phyloP scores from a whole-genome alignment of 2,888 invertebrate species.

The Agonopterix subpropinquella region DNA sequence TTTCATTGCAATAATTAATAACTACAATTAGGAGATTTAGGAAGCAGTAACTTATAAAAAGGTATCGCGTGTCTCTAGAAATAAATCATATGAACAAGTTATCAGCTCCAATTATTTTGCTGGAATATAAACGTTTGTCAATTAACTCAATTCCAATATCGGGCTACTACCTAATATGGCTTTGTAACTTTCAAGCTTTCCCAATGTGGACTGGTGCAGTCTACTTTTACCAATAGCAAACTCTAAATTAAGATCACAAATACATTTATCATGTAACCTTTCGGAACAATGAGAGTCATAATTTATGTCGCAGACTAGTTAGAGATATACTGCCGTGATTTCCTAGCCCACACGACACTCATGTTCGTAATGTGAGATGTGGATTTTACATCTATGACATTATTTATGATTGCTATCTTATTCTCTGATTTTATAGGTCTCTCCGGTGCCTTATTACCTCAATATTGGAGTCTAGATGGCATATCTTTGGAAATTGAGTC shows the following conservation, averaged over 20 bases:
- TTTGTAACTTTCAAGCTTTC: slow-evolving; percentile 31
- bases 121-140: slow-evolving; percentile 26
- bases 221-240: slow-evolving; percentile 36
- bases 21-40: too few relatives aligned
- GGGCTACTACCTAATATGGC: slow-evolving; percentile 25
- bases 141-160: slow-evolving; percentile 31
- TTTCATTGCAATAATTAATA: too few relatives aligned
- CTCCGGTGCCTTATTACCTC: background rate
- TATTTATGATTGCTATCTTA: slow-evolving; percentile 23
- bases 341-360: slow-evolving; percentile 53
- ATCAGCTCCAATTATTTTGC: slow-evolving; percentile 6
- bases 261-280: slow-evolving; percentile 54
- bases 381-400: slow-evolving; percentile 52
- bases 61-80: background rate
- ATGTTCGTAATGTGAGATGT: slow-evolving; percentile 37
- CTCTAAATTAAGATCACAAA: slow-evolving; percentile 42
- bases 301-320: slow-evolving; percentile 35
- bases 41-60: too few relatives aligned
- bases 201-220: slow-evolving; percentile 25
- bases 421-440: background rate
- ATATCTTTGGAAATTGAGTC: too few relatives aligned
- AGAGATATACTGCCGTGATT: slow-evolving; percentile 23
- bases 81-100: slow-evolving; percentile 5
- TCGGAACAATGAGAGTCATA: slow-evolving; percentile 51
- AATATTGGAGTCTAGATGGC: too few relatives aligned